Conservation (phyloP, 2,797 vertebrate species). For the Coregonus sp. region DNA sequence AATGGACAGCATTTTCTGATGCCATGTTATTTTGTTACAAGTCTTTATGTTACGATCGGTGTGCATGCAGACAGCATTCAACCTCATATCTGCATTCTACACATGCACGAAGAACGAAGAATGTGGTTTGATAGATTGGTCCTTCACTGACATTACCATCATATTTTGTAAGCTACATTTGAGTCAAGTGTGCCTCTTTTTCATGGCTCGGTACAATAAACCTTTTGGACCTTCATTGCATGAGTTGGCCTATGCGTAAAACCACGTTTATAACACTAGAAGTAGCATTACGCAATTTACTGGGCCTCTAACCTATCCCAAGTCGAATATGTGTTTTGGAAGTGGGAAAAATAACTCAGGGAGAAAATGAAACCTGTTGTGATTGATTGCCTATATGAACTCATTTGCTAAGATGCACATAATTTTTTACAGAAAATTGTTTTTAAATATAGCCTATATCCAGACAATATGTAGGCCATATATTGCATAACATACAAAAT, state of each 20-base stretch:
- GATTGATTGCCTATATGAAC: background rate
- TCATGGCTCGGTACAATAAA: background rate
- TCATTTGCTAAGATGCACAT: background rate
- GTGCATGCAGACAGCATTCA: background rate
- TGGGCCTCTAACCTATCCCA: background rate
- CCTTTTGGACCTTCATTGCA: too few relatives aligned
- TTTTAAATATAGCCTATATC: too few relatives aligned
- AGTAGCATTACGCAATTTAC: background rate
- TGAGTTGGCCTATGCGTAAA: too few relatives aligned
- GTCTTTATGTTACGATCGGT: conserved; percentile 54
- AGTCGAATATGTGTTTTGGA: background rate
- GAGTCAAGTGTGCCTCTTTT: background rate
- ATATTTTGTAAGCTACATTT: background rate
- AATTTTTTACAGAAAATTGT: too few relatives aligned
- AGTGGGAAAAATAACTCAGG: background rate
- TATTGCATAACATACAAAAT: background rate
- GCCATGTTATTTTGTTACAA: background rate
- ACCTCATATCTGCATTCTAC: background rate
- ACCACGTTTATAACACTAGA: background rate
- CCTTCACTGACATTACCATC: background rate
- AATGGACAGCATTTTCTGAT: background rate
- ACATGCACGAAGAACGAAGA: background rate
- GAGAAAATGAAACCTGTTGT: background rate
- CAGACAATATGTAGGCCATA: background rate
- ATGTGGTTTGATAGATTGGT: background rate